Conservation (phyloP, 2,888 invertebrate genomes). For the Sturmia bella region DNA sequence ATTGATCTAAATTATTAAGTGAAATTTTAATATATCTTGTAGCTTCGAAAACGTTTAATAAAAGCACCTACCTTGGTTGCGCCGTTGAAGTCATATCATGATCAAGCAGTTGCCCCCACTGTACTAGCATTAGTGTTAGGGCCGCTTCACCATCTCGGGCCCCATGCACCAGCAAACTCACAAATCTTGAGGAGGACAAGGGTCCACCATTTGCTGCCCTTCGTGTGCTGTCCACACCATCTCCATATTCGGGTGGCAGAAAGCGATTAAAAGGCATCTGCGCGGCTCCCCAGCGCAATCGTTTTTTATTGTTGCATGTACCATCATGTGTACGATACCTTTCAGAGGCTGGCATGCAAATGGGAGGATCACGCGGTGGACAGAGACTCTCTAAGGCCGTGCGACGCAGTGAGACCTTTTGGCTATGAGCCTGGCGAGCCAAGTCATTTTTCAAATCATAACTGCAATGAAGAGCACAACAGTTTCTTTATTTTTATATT, state of each 20-base stretch:
- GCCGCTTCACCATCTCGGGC: constrained; percentile 86
- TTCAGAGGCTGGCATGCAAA: constrained; percentile 87
- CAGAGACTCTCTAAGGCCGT: constrained; percentile 83
- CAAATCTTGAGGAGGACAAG: constrained; percentile 89
- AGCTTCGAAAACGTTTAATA: neutral
- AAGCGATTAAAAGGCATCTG: constrained; percentile 92
- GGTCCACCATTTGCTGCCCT: constrained; percentile 84
- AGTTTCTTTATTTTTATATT: neutral
- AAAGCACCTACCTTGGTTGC: constrained; percentile 84
- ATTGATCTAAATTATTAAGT: constrained; percentile 83
- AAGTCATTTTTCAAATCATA: constrained; percentile 79
- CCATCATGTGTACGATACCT: constrained; percentile 93
- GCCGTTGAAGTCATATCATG: constrained; percentile 93
- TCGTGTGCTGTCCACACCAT: constrained; percentile 84
- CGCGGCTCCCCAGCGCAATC: constrained; percentile 91
- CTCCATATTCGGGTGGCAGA: constrained; percentile 90
- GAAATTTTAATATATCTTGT: constrained; percentile 9
- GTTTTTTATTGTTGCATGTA: constrained; percentile 91
- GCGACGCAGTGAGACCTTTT: constrained; percentile 79
- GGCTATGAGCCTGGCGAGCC: constrained; percentile 80
- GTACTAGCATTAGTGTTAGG: constrained; percentile 91
- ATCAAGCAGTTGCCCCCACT: constrained; percentile 95
- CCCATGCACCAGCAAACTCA: constrained; percentile 87
- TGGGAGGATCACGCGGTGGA: constrained; percentile 86
- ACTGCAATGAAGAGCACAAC: constrained; percentile 73